Evolutionary conservation across 2,113 vertebrate species (phyloP).

Genomic region (Phycodurus eques): DNA sequence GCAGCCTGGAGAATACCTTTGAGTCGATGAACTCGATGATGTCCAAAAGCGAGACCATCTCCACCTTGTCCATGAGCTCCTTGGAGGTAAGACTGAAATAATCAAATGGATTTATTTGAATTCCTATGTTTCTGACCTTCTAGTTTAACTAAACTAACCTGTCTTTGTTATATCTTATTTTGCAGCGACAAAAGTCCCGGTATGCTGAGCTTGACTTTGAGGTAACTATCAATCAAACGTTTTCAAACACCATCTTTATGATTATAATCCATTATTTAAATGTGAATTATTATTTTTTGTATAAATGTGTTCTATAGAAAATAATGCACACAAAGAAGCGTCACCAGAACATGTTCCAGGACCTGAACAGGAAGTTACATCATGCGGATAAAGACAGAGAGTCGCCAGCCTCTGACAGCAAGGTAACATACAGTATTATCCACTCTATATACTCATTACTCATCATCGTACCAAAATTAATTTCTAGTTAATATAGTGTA

Average conservation of each 20-base stretch:
- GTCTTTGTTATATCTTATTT: constrained; percentile 27
- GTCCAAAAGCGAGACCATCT: constrained; percentile 90
- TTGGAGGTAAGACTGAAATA: constrained; percentile 81
- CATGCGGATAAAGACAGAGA: constrained; percentile 93
- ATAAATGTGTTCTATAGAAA: constrained; percentile 76
- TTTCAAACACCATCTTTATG: background rate
- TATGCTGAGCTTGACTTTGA: constrained; percentile 98
- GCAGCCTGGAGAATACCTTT: constrained; percentile 86
- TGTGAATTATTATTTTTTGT: background rate
- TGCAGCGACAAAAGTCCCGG: constrained; percentile 94
- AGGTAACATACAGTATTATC: constrained; percentile 73
- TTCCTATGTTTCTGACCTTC: constrained; percentile 9
- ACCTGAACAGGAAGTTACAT: constrained; percentile 95
- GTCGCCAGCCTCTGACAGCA: constrained; percentile 86
- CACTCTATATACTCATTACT: constrained; percentile 14
- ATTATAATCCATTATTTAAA: background rate
- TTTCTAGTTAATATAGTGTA: constrained; percentile 14
- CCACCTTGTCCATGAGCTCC: constrained; percentile 95
- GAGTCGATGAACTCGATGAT: constrained; percentile 89
- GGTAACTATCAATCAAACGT: constrained; percentile 71
- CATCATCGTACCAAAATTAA: background rate
- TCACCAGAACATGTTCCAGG: constrained; percentile 99
- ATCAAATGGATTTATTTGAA: background rate
- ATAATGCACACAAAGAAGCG: constrained; percentile 99
- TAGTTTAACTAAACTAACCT: constrained; percentile 27